A percentile compares a stretch with the other conserved stretches of the same genome.
Conservation (phyloP, 2,888 invertebrate species). For the Drosophila peninsularis region DNA sequence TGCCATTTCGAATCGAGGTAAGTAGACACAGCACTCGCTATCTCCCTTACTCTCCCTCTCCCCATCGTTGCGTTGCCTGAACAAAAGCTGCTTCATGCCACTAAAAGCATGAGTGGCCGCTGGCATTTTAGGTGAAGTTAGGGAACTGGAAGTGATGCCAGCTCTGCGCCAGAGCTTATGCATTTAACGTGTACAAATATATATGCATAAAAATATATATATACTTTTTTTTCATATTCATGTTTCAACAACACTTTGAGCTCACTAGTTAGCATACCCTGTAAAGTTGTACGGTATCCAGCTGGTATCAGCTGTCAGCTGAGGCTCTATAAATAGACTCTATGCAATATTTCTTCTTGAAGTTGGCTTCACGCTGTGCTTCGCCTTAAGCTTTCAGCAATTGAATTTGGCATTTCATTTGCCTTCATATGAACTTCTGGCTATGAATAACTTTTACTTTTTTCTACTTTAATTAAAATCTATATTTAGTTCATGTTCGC, state of each 20-base stretch:
- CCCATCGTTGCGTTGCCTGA: neutral
- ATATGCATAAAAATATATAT: slow-evolving; percentile 2
- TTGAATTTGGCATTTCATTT: neutral
- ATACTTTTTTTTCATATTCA: slow-evolving; percentile 36
- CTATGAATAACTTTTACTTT: neutral
- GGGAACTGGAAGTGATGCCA: neutral
- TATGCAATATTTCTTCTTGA: neutral
- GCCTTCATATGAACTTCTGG: too few relatives aligned
- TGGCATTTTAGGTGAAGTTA: slow-evolving; percentile 18
- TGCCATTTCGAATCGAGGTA: slow-evolving; percentile 84
- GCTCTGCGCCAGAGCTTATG: slow-evolving; percentile 18
- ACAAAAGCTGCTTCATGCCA: slow-evolving; percentile 15
- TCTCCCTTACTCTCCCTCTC: slow-evolving; percentile 22
- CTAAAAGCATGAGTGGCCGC: slow-evolving; percentile 11
- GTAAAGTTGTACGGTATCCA: neutral
- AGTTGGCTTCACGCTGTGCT: too few relatives aligned
- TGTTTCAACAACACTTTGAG: slow-evolving; percentile 40
- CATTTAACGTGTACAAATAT: slow-evolving; percentile 38
- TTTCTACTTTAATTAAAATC: neutral
- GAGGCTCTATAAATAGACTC: neutral
- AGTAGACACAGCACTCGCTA: slow-evolving; percentile 58
- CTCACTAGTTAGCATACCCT: slow-evolving; percentile 23
- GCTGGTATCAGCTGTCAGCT: neutral
- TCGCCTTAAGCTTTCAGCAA: neutral
- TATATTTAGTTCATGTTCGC: too few relatives aligned